Percentiles rank a stretch among this genome's conserved stretches.
Evolutionary conservation across 1,140 invertebrate genomes (phyloP).

Genomic region (Cephus cinctus): DNA sequence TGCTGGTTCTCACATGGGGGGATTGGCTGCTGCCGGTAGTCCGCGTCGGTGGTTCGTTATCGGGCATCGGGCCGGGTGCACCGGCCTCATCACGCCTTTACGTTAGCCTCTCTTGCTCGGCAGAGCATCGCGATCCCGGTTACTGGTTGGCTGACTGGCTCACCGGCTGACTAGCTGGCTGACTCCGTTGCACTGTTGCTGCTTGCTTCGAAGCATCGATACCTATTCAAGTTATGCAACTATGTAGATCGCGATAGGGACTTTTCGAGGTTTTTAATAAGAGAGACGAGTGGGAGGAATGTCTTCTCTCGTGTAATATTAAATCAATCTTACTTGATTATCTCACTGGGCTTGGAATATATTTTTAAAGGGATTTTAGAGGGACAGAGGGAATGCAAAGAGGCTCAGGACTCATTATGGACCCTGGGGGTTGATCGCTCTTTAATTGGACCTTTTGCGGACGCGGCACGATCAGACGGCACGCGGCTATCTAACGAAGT

Average conservation of each 20-base stretch:
- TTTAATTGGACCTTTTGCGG: too few species aligned
- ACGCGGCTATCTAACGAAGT: constrained; percentile 6
- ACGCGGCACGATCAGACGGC: constrained; percentile 8
- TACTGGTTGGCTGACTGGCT: constrained; percentile 9
- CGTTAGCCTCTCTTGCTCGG: constrained; percentile 7
- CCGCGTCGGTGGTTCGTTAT: constrained; percentile 25
- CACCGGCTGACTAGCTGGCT: constrained; percentile 5
- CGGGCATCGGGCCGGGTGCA: constrained; percentile 33
- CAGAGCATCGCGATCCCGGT: constrained; percentile 22
- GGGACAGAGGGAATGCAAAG: too few species aligned
- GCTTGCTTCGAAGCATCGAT: constrained; percentile 12
- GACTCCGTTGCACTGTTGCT: constrained; percentile 24
- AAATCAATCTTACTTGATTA: too few species aligned
- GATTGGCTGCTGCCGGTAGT: neutral
- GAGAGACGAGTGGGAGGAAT: too few species aligned
- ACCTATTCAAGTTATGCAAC: constrained; percentile 29
- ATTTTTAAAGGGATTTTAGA: too few species aligned
- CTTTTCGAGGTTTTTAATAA: neutral
- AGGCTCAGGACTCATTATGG: too few species aligned
- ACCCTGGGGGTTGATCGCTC: too few species aligned
- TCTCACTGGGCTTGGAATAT: too few species aligned
- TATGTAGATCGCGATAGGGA: constrained; percentile 33
- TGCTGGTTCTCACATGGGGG: too few species aligned
- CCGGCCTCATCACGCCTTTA: constrained; percentile 34
- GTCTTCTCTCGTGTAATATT: too few species aligned